phyloP scores from a whole-genome alignment of 2,113 vertebrate genomes.

The Pelodiscus sinensis region DNA sequence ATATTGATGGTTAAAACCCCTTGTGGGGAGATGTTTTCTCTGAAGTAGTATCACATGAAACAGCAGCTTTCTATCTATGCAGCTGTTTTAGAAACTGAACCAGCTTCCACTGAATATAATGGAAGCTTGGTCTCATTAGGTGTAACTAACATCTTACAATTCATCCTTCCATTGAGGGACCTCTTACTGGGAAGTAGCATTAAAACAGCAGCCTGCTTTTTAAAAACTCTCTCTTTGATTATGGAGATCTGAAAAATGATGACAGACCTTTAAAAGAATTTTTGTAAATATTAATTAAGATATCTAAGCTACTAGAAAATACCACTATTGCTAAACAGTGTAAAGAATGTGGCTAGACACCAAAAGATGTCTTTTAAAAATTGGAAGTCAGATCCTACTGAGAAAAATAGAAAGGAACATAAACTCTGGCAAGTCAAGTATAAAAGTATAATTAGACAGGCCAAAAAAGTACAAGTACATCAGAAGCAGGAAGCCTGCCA shows the following conservation, averaged over 20 bases:
- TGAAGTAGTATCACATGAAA: neutral
- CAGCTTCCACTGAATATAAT: neutral
- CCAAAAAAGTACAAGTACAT: neutral
- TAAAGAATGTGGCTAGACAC: neutral
- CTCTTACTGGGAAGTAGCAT: neutral
- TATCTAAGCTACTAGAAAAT: neutral
- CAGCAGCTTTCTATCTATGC: neutral
- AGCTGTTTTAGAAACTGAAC: neutral
- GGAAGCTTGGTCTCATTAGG: neutral
- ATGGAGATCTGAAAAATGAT: neutral
- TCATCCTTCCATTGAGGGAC: neutral
- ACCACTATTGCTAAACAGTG: neutral
- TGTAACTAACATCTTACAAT: neutral
- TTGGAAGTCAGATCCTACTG: neutral
- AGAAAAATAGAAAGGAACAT: neutral
- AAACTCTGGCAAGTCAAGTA: neutral
- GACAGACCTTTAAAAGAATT: neutral
- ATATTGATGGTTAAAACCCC: neutral
- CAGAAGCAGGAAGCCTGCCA: neutral
- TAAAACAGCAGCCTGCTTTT: neutral
- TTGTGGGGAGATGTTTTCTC: accelerated
- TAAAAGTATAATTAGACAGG: neutral
- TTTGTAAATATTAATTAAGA: neutral
- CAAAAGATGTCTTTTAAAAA: neutral
- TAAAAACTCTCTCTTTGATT: neutral